Conservation (phyloP, 2,113 vertebrate genomes). For the Alouatta palliata region DNA sequence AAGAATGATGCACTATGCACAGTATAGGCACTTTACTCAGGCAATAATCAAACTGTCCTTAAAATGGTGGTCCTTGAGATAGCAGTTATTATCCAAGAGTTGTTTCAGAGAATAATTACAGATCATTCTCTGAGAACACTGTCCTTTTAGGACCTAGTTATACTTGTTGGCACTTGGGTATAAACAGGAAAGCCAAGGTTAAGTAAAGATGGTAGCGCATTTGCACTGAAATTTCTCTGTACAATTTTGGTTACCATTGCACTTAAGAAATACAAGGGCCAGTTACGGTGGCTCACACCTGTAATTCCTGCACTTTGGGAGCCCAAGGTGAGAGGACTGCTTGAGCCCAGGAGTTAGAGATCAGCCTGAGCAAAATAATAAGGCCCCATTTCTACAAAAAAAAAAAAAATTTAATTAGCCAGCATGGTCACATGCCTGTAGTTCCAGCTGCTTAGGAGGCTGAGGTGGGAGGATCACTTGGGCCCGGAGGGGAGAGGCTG, state of each 20-base stretch:
- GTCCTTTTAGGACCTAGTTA: not conserved
- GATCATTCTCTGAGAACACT: slow-evolving; percentile 3
- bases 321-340: too few species aligned
- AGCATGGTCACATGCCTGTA: too few species aligned
- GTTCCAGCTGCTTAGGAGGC: too few species aligned
- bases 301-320: too few species aligned
- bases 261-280: not conserved
- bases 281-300: too few species aligned
- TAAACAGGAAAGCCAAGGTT: not conserved
- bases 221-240: slow-evolving; percentile 5
- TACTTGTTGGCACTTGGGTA: not conserved
- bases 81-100: not conserved
- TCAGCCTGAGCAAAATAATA: too few species aligned
- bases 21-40: not conserved
- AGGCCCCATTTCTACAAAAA: too few species aligned
- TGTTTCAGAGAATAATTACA: not conserved
- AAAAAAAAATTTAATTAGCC: too few species aligned
- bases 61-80: not conserved
- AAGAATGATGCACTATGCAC: not conserved
- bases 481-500: too few species aligned
- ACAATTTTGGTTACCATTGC: not conserved
- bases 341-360: too few species aligned
- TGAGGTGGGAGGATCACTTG: too few species aligned
- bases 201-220: not conserved
- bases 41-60: not conserved